These are phyloP conservation scores for Mormoops blainvillei DNA, from an alignment of 2,113 vertebrate species.

Conservation along the genomic window DNA sequence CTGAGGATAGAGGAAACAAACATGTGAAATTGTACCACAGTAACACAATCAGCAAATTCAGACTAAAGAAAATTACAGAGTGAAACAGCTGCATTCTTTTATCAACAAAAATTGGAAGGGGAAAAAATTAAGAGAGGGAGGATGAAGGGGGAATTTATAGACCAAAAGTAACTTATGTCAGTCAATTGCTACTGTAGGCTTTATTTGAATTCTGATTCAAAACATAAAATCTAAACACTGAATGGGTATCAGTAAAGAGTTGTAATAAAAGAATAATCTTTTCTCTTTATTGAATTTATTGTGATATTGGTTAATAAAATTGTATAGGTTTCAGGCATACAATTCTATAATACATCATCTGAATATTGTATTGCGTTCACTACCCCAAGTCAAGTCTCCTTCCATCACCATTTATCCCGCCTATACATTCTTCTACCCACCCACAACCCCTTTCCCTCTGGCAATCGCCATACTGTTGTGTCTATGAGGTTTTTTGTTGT, in stretches of 20 bases:
- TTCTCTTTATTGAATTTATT: neutral
- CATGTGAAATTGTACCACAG: neutral
- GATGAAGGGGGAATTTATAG: neutral
- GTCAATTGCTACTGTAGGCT: neutral
- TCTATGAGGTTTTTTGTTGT: neutral
- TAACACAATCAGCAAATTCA: neutral
- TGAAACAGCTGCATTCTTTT: neutral
- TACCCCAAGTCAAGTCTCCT: neutral
- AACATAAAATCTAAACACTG: neutral
- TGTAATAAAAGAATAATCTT: neutral
- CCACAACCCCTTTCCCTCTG: neutral
- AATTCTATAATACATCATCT: neutral
- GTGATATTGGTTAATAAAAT: neutral
- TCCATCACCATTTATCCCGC: neutral
- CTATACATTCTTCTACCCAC: neutral
- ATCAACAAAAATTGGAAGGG: neutral
- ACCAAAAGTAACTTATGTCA: neutral
- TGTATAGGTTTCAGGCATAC: neutral
- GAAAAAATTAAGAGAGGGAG: neutral
- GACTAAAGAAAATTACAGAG: neutral
- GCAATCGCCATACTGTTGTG: neutral
- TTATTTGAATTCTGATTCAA: neutral
- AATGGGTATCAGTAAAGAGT: neutral
- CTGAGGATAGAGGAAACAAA: neutral
- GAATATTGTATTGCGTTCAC: neutral